Evolutionary conservation across 1,140 invertebrate genomes (phyloP).

Genomic region (Drosophila biarmipes): DNA sequence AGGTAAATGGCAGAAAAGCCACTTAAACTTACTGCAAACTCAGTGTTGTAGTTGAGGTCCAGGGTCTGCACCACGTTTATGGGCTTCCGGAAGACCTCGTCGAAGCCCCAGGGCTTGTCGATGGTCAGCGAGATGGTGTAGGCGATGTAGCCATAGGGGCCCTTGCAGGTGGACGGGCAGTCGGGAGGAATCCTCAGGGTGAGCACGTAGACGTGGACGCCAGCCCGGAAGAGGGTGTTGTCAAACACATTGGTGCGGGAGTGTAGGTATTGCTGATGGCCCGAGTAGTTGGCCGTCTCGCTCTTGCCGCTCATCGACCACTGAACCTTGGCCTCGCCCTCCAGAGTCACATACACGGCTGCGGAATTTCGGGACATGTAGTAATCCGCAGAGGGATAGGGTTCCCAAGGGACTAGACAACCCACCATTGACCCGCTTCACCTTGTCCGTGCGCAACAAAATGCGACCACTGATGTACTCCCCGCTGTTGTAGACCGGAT

Average conservation of each 20-base stretch:
- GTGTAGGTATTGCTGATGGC: conserved; percentile 80
- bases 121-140: conserved; percentile 89
- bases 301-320: conserved; percentile 82
- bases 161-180: conserved; percentile 89
- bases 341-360: conserved; percentile 80
- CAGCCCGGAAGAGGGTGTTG: conserved; percentile 85
- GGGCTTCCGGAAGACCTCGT: conserved; percentile 89
- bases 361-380: conserved; percentile 3
- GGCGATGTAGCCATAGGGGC: conserved; percentile 88
- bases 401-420: neutral
- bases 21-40: conserved; percentile 64
- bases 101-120: conserved; percentile 91
- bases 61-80: conserved; percentile 90
- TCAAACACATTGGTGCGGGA: conserved; percentile 81
- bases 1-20: neutral
- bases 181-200: conserved; percentile 85
- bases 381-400: neutral
- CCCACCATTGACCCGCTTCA: conserved; percentile 80
- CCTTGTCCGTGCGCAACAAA: conserved; percentile 74
- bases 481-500: conserved; percentile 77
- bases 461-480: conserved; percentile 80
- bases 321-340: conserved; percentile 81
- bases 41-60: conserved; percentile 88
- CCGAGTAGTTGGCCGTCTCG: conserved; percentile 79
- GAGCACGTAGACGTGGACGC: conserved; percentile 86